A percentile compares a stretch with the other conserved stretches of the same genome.
Conservation (phyloP, 1,140 invertebrate species). For the Neotoxoptera formosana region DNA sequence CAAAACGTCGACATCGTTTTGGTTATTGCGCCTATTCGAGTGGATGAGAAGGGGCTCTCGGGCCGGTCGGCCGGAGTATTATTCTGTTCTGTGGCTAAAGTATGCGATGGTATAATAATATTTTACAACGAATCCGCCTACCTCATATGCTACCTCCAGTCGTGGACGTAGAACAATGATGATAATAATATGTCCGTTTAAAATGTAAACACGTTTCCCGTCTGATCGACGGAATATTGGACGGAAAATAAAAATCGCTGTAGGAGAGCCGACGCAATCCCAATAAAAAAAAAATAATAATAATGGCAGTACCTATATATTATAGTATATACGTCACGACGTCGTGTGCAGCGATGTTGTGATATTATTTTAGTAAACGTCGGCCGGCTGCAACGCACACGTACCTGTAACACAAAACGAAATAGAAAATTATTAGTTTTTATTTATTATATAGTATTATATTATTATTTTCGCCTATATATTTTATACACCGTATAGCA, state of each 20-base stretch:
- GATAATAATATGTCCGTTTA: neutral
- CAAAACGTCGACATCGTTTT: neutral
- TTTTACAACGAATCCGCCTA: neutral
- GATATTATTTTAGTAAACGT: neutral
- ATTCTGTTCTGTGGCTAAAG: too few relatives aligned
- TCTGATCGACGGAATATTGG: neutral
- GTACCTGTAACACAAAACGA: neutral
- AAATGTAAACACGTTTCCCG: neutral
- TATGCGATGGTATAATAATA: neutral
- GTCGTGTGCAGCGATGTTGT: neutral
- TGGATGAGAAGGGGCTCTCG: neutral
- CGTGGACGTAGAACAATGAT: neutral
- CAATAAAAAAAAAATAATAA: too few relatives aligned
- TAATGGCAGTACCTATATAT: too few relatives aligned
- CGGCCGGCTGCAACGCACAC: neutral
- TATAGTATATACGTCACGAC: neutral
- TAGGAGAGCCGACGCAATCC: neutral
- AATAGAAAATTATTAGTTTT: constrained; percentile 6
- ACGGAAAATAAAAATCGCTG: neutral
- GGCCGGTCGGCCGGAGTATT: too few relatives aligned
- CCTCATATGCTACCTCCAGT: too few relatives aligned
- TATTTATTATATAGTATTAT: neutral
- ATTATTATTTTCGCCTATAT: neutral
- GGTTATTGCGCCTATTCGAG: neutral
- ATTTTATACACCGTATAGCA: neutral